These are phyloP conservation scores for Hycleus cichorii DNA, from an alignment of 1,140 invertebrate species.

Conservation along the genomic window DNA sequence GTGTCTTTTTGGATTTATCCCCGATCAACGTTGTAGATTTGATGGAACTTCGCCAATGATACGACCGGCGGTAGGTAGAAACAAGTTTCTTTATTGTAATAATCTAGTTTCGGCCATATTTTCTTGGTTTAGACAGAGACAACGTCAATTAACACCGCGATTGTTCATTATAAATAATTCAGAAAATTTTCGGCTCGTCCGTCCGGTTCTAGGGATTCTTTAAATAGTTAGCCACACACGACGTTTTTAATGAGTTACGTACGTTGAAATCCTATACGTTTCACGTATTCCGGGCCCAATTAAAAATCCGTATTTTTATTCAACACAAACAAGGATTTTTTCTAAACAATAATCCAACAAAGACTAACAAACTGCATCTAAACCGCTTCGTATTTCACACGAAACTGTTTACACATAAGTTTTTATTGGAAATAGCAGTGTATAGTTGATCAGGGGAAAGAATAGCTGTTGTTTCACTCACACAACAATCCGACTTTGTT, in stretches of 20 bases:
- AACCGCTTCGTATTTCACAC: conserved; percentile 8
- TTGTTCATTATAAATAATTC: too few species aligned
- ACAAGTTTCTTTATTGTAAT: conserved; percentile 24
- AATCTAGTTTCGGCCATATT: too few species aligned
- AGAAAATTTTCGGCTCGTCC: too few species aligned
- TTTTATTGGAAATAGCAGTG: conserved; percentile 18
- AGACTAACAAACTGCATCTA: background rate
- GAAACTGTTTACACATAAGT: conserved; percentile 16
- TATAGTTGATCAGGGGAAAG: conserved; percentile 17
- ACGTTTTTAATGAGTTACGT: conserved; percentile 4
- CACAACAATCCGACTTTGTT: conserved; percentile 7
- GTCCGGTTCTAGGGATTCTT: too few species aligned
- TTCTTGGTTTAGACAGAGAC: too few species aligned
- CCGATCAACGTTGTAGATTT: background rate
- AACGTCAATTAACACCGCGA: too few species aligned
- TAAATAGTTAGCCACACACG: conserved; percentile 9
- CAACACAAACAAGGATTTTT: conserved; percentile 1
- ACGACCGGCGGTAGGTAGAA: conserved; percentile 19
- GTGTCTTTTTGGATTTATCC: too few species aligned
- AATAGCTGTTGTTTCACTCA: conserved; percentile 18
- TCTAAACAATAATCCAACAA: background rate
- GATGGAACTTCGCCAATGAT: conserved; percentile 17
- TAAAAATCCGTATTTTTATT: too few species aligned
- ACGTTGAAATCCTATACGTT: background rate
- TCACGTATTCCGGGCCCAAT: background rate